These are phyloP conservation scores for Thalassarche chlororhynchos DNA, from an alignment of 2,113 vertebrate species.

Conservation along the genomic window DNA sequence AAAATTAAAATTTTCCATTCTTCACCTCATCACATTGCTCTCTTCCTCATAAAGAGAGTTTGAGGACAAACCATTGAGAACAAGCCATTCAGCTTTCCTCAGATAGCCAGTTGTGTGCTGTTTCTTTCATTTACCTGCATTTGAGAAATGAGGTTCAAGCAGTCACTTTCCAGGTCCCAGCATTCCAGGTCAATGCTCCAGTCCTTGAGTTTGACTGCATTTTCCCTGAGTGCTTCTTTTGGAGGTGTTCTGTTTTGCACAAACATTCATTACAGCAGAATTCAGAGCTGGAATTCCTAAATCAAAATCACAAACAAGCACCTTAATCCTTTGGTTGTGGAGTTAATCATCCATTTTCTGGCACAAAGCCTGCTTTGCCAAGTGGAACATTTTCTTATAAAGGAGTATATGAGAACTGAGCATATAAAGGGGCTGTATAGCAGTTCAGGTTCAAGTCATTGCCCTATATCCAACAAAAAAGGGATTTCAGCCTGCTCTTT, in stretches of 20 bases:
- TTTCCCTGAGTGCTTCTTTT: neutral
- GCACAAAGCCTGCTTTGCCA: neutral
- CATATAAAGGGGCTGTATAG: neutral
- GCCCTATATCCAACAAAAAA: neutral
- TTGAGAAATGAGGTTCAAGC: neutral
- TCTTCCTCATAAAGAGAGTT: neutral
- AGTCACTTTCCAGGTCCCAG: neutral
- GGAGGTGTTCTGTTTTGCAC: neutral
- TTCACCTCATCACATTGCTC: neutral
- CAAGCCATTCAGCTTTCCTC: neutral
- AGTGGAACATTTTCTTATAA: neutral
- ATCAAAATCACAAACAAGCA: neutral
- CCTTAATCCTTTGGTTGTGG: neutral
- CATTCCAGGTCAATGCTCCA: neutral
- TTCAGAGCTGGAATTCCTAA: neutral
- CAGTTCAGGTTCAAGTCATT: neutral
- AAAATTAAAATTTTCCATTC: neutral
- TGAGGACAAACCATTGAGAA: neutral
- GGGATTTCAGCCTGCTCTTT: neutral
- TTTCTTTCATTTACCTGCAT: neutral
- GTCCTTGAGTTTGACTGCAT: neutral
- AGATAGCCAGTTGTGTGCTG: neutral
- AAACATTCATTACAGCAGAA: neutral
- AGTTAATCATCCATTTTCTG: neutral
- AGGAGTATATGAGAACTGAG: neutral